Conservation (phyloP, 1,140 invertebrate genomes). For the Eulimnadia texana region DNA sequence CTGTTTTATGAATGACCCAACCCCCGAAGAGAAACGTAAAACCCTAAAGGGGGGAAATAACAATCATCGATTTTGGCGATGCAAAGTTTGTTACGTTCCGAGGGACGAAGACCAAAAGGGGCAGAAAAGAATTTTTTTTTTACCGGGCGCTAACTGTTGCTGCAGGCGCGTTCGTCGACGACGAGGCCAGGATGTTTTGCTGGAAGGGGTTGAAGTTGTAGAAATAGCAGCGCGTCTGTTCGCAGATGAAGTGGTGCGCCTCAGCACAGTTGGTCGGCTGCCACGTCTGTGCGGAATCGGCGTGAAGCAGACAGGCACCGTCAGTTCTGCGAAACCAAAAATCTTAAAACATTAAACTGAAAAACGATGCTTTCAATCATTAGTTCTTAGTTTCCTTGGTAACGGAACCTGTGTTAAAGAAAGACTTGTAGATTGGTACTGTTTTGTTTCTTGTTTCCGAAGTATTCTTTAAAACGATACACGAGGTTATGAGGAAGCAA, state of each 20-base stretch:
- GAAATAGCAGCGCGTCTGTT: constrained; percentile 75
- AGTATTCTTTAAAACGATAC: no score
- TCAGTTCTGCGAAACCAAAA: constrained; percentile 30
- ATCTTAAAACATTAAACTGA: neutral
- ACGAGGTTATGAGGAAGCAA: no score
- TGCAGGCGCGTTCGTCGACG: constrained; percentile 1
- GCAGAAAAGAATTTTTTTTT: neutral
- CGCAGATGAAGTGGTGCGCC: constrained; percentile 72
- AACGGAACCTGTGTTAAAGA: no score
- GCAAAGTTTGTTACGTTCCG: neutral
- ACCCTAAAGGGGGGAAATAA: no score
- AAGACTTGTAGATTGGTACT: no score
- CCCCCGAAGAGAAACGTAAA: no score
- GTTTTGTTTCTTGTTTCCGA: no score
- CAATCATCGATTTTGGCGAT: no score
- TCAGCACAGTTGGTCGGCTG: constrained; percentile 63
- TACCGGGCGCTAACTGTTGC: constrained; percentile 3
- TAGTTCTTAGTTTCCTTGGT: no score
- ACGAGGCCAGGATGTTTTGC: constrained; percentile 41
- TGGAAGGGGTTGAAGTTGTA: constrained; percentile 77
- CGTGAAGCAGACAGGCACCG: constrained; percentile 46
- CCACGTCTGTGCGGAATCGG: constrained; percentile 58
- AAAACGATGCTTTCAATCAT: constrained; percentile 10
- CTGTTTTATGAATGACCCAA: no score
- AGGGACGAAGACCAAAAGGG: neutral